Evolutionary conservation across 2,797 vertebrate genomes (phyloP).

Genomic region (Hypotaenidia okinawae): DNA sequence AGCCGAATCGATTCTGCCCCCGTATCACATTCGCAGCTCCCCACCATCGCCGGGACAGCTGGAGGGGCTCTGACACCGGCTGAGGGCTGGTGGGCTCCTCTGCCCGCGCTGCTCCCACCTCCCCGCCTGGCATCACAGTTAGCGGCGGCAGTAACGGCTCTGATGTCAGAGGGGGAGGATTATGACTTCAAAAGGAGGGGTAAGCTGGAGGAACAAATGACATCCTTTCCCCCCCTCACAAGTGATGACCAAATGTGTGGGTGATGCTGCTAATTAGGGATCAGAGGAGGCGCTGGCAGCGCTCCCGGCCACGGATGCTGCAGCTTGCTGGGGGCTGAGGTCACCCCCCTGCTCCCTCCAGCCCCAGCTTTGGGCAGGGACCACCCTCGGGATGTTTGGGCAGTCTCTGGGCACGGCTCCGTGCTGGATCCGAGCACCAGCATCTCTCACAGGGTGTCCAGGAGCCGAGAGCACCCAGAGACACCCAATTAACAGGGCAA

Average conservation of each 20-base stretch:
- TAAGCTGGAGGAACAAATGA: neutral
- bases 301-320: neutral
- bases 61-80: neutral
- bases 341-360: neutral
- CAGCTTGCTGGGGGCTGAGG: neutral
- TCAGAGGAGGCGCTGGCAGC: neutral
- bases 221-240: fast-evolving
- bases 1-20: neutral
- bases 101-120: neutral
- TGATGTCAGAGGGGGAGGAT: neutral
- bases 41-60: neutral
- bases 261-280: neutral
- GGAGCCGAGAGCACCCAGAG: neutral
- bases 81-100: neutral
- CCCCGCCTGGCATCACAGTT: conserved; percentile 10
- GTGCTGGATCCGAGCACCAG: neutral
- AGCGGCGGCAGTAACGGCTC: fast-evolving
- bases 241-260: neutral
- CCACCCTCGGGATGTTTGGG: fast-evolving
- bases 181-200: neutral
- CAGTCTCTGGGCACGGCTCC: fast-evolving
- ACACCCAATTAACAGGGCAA: neutral
- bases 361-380: neutral
- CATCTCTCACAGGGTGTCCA: neutral
- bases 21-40: fast-evolving